Percentiles rank a stretch among this genome's conserved stretches.
phyloP scores from a whole-genome alignment of 2,113 vertebrate species.

The human (Homo sapiens) region GRCh38 chr13:52162501-52163000 shows the following conservation, averaged over 20 bases:
- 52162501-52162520: not conserved
- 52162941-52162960: not conserved
- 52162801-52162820: not conserved
- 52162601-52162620: not conserved
- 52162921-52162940: not conserved
- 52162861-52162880: not conserved
- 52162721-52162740: not conserved
- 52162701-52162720: not conserved
- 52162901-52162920: not conserved
- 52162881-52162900: not conserved
- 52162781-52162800: not conserved
- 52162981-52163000: not conserved
- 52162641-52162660: not conserved
- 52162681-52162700: conserved; percentile 19
- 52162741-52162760: not conserved
- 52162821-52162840: not conserved
- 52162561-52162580: not conserved
- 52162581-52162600: not conserved
- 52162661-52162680: not conserved
- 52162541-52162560: not conserved
- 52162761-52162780: not conserved
- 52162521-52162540: not conserved
- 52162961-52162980: not conserved
- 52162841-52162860: not conserved
- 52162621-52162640: not conserved